A percentile compares a stretch with the other conserved stretches of the same genome.
Conservation (phyloP, 2,888 invertebrate species). For the Stegana nigrithorax region DNA sequence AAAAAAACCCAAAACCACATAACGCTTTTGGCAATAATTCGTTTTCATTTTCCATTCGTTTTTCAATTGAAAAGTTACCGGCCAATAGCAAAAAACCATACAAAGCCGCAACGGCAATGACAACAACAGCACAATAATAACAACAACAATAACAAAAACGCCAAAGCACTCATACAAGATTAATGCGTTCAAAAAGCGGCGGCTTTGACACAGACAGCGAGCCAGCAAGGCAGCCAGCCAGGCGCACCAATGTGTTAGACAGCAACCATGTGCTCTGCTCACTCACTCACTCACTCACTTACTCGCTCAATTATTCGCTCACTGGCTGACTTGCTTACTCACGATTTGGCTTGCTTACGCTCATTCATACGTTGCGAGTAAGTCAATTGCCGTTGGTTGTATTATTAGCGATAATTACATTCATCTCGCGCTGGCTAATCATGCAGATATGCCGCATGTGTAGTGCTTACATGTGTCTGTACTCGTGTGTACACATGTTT, state of each 20-base stretch:
- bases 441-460: slow-evolving; percentile 25
- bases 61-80: slow-evolving; percentile 43
- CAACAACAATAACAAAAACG: no score
- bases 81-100: slow-evolving; percentile 43
- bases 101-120: no score
- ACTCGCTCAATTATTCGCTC: background rate
- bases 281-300: slow-evolving; percentile 15
- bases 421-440: slow-evolving; percentile 46
- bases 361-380: slow-evolving; percentile 43
- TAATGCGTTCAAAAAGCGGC: slow-evolving; percentile 1
- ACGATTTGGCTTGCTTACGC: background rate
- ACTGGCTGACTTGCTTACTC: background rate
- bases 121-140: no score
- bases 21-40: slow-evolving; percentile 38
- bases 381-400: slow-evolving; percentile 49
- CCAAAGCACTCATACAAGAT: background rate
- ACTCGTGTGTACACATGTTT: no score
- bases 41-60: slow-evolving; percentile 34
- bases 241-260: background rate
- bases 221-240: background rate
- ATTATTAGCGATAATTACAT: slow-evolving; percentile 59
- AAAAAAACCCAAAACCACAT: background rate
- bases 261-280: background rate
- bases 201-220: background rate
- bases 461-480: no score